phyloP scores from a whole-genome alignment of 2,797 vertebrate genomes.

The Pteropus rufus region DNA sequence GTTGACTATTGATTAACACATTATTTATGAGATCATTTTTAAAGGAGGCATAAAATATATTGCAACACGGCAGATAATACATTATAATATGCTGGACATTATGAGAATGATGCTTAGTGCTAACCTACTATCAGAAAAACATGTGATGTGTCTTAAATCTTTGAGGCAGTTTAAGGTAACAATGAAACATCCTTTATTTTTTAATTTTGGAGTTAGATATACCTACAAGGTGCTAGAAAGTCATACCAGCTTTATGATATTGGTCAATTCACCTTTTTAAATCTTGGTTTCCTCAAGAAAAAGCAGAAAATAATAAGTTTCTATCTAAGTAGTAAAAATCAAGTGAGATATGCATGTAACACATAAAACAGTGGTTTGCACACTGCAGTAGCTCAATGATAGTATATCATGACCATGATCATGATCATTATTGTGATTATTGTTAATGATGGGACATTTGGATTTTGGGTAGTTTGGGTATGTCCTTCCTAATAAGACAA shows the following conservation, averaged over 20 bases:
- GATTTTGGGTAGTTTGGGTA: not conserved
- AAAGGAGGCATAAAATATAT: slow-evolving; percentile 48
- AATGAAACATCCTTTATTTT: slow-evolving; percentile 23
- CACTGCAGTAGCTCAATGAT: not conserved
- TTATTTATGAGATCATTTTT: slow-evolving; percentile 57
- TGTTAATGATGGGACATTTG: not conserved
- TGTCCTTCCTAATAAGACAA: not conserved
- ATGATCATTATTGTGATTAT: not conserved
- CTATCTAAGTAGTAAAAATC: not conserved
- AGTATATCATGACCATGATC: not conserved
- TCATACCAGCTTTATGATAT: not conserved
- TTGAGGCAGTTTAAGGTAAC: not conserved
- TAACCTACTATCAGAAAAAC: not conserved
- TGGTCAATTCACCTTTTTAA: not conserved
- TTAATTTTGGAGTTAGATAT: not conserved
- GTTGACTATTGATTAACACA: slow-evolving; percentile 28
- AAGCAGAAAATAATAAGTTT: not conserved
- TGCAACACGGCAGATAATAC: not conserved
- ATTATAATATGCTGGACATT: slow-evolving; percentile 8
- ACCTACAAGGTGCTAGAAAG: not conserved
- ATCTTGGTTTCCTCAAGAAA: not conserved
- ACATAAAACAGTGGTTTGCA: not conserved
- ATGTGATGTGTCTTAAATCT: not conserved
- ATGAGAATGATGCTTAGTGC: not conserved
- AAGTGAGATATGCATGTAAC: not conserved